These are phyloP conservation scores for Epinephelus fuscoguttatus DNA, from an alignment of 2,113 vertebrate genomes.

Conservation along the genomic window DNA sequence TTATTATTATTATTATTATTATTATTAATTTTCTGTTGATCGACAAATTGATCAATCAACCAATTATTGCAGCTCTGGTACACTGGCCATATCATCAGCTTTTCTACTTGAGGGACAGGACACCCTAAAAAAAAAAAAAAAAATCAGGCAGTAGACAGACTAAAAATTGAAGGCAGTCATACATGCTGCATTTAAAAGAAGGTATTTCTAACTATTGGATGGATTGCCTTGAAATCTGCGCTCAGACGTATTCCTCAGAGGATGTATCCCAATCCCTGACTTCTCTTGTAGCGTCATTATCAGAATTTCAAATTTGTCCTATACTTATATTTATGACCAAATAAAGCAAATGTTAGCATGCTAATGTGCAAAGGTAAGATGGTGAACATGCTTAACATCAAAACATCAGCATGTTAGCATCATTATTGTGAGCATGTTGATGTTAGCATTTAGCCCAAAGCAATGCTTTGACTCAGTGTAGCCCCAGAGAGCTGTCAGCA, in stretches of 20 bases:
- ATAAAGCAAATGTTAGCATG: background rate
- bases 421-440: background rate
- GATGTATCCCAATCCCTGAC: background rate
- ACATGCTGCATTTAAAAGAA: background rate
- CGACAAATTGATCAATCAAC: too few relatives aligned
- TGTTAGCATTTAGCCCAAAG: conserved; percentile 1
- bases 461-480: background rate
- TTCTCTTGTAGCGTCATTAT: background rate
- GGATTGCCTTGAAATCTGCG: background rate
- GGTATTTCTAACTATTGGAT: background rate
- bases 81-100: background rate
- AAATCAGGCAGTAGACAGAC: background rate
- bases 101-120: background rate
- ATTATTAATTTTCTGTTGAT: too few relatives aligned
- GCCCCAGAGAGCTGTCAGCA: background rate
- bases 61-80: too few relatives aligned
- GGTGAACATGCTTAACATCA: background rate
- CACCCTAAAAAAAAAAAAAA: background rate
- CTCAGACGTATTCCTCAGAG: too few relatives aligned
- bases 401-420: background rate
- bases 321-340: background rate
- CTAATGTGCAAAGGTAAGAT: background rate
- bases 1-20: too few relatives aligned
- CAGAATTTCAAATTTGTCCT: background rate
- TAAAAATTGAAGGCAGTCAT: background rate